Percentiles rank a stretch among this genome's conserved stretches.
Evolutionary conservation across 2,888 invertebrate species (phyloP).

Genomic region (Yponomeuta sedellus): DNA sequence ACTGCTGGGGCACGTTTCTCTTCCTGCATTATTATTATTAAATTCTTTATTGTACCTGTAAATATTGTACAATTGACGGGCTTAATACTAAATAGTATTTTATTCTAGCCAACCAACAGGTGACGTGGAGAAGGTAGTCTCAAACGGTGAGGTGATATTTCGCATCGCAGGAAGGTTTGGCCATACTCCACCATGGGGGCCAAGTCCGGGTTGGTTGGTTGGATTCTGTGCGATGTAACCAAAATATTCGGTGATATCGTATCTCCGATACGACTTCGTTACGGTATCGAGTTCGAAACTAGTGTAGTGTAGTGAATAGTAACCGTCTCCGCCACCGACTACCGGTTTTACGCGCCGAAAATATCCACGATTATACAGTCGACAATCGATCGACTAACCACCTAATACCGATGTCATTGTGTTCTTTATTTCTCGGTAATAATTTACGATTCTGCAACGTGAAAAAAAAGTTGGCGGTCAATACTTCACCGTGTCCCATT

Average conservation of each 20-base stretch:
- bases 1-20: too few species aligned
- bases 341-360: conserved; percentile 62
- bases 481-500: conserved; percentile 16
- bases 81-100: too few species aligned
- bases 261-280: background rate
- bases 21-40: too few species aligned
- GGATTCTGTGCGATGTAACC: too few species aligned
- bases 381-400: conserved; percentile 1
- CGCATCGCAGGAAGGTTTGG: too few species aligned
- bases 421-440: conserved; percentile 3
- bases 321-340: conserved; percentile 15
- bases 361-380: conserved; percentile 30
- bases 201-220: too few species aligned
- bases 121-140: too few species aligned
- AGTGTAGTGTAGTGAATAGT: background rate
- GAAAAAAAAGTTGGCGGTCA: conserved; percentile 4
- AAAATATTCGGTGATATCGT: background rate
- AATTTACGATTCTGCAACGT: conserved; percentile 5
- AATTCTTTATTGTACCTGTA: too few species aligned
- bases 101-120: too few species aligned
- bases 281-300: background rate
- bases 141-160: too few species aligned
- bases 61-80: too few species aligned
- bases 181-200: too few species aligned
- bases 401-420: background rate